phyloP scores from a whole-genome alignment of 1,140 invertebrate genomes.

The Drosophila jambulina region DNA sequence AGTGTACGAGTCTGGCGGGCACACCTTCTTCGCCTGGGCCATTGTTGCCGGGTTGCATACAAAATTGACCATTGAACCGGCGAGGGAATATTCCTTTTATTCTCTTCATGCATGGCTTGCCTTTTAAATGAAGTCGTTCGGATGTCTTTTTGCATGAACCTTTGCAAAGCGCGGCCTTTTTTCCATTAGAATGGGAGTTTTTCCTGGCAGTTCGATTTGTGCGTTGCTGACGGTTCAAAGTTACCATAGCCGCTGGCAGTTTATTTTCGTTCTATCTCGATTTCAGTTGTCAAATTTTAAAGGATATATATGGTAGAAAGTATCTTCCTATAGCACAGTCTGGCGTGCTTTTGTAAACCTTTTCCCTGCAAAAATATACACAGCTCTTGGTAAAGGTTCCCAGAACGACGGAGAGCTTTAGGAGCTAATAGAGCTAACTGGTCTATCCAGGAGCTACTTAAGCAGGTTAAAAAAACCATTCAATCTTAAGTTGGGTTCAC shows the following conservation, averaged over 20 bases:
- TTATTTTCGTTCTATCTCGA: slow-evolving; percentile 12
- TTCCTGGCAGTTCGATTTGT: slow-evolving; percentile 23
- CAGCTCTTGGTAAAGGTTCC: not conserved
- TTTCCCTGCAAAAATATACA: not conserved
- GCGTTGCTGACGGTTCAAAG: slow-evolving; percentile 27
- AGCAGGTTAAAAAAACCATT: not conserved
- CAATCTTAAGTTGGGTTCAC: not conserved
- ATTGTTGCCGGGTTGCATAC: slow-evolving; percentile 63
- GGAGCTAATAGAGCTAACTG: too few relatives aligned
- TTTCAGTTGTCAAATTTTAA: slow-evolving; percentile 12
- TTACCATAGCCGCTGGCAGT: slow-evolving; percentile 27
- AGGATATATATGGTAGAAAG: not conserved
- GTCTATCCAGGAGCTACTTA: too few relatives aligned
- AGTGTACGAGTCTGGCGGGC: slow-evolving; percentile 15
- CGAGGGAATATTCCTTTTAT: slow-evolving; percentile 53
- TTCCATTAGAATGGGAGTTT: slow-evolving; percentile 30
- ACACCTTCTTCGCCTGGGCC: slow-evolving; percentile 51
- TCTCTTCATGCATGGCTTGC: slow-evolving; percentile 49
- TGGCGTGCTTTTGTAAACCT: not conserved
- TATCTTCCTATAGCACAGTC: not conserved
- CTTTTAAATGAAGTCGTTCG: slow-evolving; percentile 45
- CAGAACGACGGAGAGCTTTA: not conserved
- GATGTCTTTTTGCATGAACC: slow-evolving; percentile 46
- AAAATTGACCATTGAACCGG: slow-evolving; percentile 74
- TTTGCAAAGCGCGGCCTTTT: slow-evolving; percentile 32